These are phyloP conservation scores for Drosophila lacteicornis DNA, from an alignment of 1,140 invertebrate genomes.

Conservation along the genomic window DNA sequence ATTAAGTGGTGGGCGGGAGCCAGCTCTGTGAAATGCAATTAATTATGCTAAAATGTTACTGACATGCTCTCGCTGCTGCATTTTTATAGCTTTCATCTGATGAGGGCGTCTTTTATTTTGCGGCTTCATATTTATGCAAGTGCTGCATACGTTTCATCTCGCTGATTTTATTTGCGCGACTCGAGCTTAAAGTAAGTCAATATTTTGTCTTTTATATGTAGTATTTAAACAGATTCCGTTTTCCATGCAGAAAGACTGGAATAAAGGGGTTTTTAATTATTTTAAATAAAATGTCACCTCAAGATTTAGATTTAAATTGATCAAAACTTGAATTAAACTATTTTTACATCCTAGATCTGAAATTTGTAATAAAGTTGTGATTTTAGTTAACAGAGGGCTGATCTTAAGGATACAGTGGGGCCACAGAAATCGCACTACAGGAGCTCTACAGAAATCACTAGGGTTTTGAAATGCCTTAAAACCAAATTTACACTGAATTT, in stretches of 20 bases:
- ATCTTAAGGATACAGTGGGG: not conserved
- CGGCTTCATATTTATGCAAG: constrained; percentile 20
- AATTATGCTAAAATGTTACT: constrained; percentile 63
- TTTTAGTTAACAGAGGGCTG: no score
- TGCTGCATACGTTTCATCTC: constrained; percentile 1
- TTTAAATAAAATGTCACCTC: no score
- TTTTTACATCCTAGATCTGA: no score
- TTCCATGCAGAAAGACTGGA: not conserved
- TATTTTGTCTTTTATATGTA: constrained; percentile 7
- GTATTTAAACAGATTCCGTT: constrained; percentile 3
- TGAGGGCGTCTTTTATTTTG: constrained; percentile 15
- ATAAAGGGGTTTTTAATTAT: no score
- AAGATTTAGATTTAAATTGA: no score
- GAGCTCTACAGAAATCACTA: no score
- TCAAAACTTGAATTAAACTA: no score
- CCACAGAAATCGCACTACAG: no score
- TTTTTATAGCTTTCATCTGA: constrained; percentile 46
- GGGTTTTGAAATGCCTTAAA: no score
- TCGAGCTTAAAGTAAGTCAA: constrained; percentile 36
- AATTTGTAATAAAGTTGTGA: no score
- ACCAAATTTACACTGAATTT: no score
- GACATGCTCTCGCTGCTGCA: constrained; percentile 30
- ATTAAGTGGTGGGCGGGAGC: not conserved
- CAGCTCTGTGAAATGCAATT: constrained; percentile 44
- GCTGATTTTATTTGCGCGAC: constrained; percentile 6